A percentile compares a stretch with the other conserved stretches of the same genome.
Evolutionary conservation across 1,140 invertebrate species (phyloP).

Genomic region (Akabosia matsudoensis): DNA sequence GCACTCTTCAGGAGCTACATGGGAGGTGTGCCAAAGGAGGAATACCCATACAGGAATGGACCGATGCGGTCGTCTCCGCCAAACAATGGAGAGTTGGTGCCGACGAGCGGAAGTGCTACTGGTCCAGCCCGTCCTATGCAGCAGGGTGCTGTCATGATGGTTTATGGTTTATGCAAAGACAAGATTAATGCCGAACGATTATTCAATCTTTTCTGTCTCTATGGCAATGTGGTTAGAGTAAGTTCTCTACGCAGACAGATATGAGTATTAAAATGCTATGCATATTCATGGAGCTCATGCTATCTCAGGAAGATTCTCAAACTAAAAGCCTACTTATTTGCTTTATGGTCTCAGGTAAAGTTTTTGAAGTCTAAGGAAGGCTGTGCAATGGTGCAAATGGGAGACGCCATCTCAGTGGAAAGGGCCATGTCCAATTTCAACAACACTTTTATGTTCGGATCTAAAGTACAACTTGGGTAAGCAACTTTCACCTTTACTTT

Average conservation of each 20-base stretch:
- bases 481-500: too few relatives aligned
- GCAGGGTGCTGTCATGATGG: conserved; percentile 92
- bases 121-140: conserved; percentile 52
- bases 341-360: conserved; percentile 72
- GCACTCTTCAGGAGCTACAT: conserved; percentile 36
- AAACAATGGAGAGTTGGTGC: conserved; percentile 51
- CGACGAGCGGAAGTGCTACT: conserved; percentile 47
- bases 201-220: conserved; percentile 98
- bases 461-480: conserved; percentile 63
- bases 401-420: conserved; percentile 89
- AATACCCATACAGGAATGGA: conserved; percentile 41
- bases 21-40: conserved; percentile 40
- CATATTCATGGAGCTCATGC: neutral
- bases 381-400: conserved; percentile 99
- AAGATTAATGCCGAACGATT: conserved; percentile 93
- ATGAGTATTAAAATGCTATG: neutral
- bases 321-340: neutral
- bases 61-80: conserved; percentile 45
- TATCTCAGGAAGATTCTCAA: neutral
- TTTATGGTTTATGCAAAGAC: conserved; percentile 89
- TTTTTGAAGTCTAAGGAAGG: conserved; percentile 98
- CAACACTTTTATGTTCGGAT: conserved; percentile 77
- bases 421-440: conserved; percentile 91
- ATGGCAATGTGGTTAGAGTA: conserved; percentile 96
- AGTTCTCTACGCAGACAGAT: too few relatives aligned